These are phyloP conservation scores for Papilio demoleus DNA, from an alignment of 2,888 invertebrate species.

Conservation along the genomic window DNA sequence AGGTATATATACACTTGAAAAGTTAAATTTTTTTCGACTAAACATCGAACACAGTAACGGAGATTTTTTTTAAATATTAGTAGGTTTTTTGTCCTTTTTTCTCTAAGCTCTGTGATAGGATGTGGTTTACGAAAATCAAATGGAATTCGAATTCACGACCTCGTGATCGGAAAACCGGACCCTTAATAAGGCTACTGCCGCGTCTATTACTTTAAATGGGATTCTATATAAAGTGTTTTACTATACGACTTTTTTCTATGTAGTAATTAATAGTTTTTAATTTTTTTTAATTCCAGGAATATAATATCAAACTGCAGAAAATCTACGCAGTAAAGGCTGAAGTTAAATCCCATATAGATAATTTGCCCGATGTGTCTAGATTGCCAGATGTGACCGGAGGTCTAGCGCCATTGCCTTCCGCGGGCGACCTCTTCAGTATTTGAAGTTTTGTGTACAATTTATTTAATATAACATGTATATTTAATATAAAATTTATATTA, in stretches of 20 bases:
- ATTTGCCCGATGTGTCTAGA: slow-evolving; percentile 95
- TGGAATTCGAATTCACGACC: too few species aligned
- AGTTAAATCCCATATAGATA: slow-evolving; percentile 95
- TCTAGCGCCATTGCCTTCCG: slow-evolving; percentile 96
- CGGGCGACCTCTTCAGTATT: slow-evolving; percentile 94
- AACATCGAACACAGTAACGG: too few species aligned
- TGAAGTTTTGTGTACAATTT: slow-evolving; percentile 58
- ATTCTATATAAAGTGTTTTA: background rate
- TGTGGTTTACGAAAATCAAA: too few species aligned
- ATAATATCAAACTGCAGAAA: slow-evolving; percentile 94
- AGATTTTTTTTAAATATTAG: too few species aligned
- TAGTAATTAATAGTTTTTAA: background rate
- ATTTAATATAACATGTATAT: slow-evolving; percentile 1
- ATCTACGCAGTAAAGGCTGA: slow-evolving; percentile 94
- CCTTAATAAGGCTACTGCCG: too few species aligned
- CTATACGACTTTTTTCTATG: too few species aligned
- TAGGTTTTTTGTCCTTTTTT: too few species aligned
- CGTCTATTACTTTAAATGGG: too few species aligned
- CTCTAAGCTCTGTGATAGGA: too few species aligned
- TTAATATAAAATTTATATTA: background rate
- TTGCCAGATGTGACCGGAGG: slow-evolving; percentile 97
- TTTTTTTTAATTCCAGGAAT: slow-evolving; percentile 87
- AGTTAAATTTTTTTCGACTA: too few species aligned
- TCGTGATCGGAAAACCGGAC: too few species aligned
- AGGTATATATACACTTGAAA: slow-evolving; percentile 83